phyloP scores from a whole-genome alignment of 2,113 vertebrate species.

The Peromyscus californicus region DNA sequence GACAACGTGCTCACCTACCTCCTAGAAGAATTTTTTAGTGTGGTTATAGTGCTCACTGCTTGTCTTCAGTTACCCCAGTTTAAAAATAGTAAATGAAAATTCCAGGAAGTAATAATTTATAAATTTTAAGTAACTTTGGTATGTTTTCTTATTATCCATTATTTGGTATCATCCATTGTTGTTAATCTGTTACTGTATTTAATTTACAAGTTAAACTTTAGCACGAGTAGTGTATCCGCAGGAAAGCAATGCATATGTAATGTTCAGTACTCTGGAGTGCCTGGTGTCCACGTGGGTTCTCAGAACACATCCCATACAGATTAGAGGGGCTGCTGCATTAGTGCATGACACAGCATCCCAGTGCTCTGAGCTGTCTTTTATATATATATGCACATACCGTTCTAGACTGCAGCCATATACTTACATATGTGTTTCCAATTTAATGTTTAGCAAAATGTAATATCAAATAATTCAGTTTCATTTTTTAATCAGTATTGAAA shows the following conservation, averaged over 20 bases:
- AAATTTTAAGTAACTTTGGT: background rate
- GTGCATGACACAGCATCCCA: background rate
- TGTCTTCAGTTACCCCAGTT: background rate
- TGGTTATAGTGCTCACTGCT: background rate
- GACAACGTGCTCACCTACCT: background rate
- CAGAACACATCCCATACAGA: background rate
- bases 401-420: background rate
- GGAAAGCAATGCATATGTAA: background rate
- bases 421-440: background rate
- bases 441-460: background rate
- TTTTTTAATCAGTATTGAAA: background rate
- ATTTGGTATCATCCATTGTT: background rate
- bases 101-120: background rate
- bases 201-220: background rate
- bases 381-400: background rate
- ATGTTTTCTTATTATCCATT: background rate
- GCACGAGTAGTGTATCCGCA: background rate
- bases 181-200: background rate
- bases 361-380: background rate
- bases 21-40: background rate
- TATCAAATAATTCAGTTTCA: background rate
- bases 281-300: background rate
- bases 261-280: background rate
- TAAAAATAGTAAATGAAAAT: background rate
- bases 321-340: background rate